These are phyloP conservation scores for Fistularia tabacaria DNA, from an alignment of 2,797 vertebrate species.

Conservation along the genomic window DNA sequence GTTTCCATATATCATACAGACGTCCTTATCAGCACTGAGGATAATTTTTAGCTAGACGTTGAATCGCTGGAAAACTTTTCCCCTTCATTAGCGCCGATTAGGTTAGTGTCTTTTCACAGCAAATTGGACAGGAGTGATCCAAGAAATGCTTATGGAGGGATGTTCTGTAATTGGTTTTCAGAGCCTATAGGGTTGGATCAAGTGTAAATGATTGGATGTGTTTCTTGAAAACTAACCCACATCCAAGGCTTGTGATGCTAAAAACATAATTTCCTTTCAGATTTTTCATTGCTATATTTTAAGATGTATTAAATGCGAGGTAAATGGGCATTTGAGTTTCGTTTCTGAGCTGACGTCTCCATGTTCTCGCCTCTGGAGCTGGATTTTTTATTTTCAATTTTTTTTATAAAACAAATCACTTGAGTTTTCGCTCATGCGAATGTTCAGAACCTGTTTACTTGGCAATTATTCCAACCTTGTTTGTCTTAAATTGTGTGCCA, in stretches of 20 bases:
- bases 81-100: conserved; percentile 64
- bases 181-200: conserved; percentile 45
- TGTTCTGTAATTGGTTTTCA: conserved; percentile 70
- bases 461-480: background rate
- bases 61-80: conserved; percentile 53
- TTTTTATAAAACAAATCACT: too few relatives aligned
- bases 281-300: background rate
- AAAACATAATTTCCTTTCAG: too few relatives aligned
- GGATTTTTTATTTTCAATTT: too few relatives aligned
- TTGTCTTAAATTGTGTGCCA: background rate
- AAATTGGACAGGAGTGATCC: conserved; percentile 61
- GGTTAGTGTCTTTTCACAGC: conserved; percentile 49
- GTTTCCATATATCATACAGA: conserved; percentile 17
- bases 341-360: too few relatives aligned
- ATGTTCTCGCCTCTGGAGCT: too few relatives aligned
- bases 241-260: too few relatives aligned
- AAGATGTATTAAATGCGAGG: background rate
- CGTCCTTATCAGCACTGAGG: conserved; percentile 24
- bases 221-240: background rate
- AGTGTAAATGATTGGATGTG: conserved; percentile 16
- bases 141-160: conserved; percentile 54
- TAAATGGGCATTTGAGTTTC: too few relatives aligned
- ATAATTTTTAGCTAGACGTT: conserved; percentile 22
- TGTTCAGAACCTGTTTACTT: background rate
- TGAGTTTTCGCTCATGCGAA: too few relatives aligned